Evolutionary conservation across 2,797 vertebrate species (phyloP).

Genomic region (Acipenser oxyrinchus): DNA sequence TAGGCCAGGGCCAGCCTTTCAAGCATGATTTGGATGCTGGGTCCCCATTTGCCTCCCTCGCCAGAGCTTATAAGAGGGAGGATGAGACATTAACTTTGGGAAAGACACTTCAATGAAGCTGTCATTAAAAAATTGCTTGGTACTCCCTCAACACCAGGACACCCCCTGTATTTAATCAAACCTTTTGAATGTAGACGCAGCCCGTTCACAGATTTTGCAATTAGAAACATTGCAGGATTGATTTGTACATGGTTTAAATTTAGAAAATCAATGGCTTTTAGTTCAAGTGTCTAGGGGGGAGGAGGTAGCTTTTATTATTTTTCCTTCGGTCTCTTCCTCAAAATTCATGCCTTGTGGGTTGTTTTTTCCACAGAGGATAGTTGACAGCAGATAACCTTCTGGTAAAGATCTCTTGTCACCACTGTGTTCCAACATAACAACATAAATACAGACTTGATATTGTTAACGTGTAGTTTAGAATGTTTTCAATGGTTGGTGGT

Average conservation of each 20-base stretch:
- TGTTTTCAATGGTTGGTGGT: too few species aligned
- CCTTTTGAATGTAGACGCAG: not conserved
- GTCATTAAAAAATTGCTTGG: not conserved
- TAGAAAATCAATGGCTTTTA: constrained; percentile 1
- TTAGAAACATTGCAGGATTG: not conserved
- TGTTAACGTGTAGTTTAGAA: too few species aligned
- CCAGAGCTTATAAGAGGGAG: too few species aligned
- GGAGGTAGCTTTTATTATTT: not conserved
- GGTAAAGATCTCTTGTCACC: too few species aligned
- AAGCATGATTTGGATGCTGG: too few species aligned
- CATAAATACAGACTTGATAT: too few species aligned
- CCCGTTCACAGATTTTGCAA: not conserved
- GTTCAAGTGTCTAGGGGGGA: not conserved
- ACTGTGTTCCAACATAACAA: too few species aligned
- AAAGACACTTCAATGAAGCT: too few species aligned
- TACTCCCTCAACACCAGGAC: not conserved
- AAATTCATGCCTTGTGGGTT: not conserved
- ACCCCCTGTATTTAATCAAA: not conserved
- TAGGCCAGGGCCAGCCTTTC: too few species aligned
- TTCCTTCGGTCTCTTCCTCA: not conserved
- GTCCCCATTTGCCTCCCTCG: too few species aligned
- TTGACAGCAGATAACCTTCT: not conserved
- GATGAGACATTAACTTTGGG: too few species aligned
- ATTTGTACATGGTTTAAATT: not conserved
- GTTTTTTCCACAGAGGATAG: not conserved